Base-by-base conservation (phyloP, 2,888 invertebrate species). In the Reticulitermes lucifugus region DNA sequence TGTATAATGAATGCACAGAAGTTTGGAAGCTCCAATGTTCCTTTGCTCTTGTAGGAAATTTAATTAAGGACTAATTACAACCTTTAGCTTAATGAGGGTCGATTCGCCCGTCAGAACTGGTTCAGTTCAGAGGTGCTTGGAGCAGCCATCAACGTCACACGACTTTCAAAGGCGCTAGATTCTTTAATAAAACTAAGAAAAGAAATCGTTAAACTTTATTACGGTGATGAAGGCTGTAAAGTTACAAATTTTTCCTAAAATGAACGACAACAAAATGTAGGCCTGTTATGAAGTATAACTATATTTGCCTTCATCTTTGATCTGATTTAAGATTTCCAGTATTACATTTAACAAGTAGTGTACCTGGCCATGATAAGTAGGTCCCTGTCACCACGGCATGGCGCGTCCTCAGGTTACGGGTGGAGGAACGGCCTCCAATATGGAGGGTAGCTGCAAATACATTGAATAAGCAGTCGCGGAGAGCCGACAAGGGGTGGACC, bases 51-150 rank as follows among this genome's bases (percentile, higher is more conserved):
- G n/a, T 10, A 65, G 65, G 65, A 65, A 65, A 65, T 65, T 65
- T 65, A 65, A 65, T 65, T 65, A 65, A 65, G 12, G 65, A 25
- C 65, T 65, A 65, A 65, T 65, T 65, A 65, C 65, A 65, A 65
- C 65, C 65, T 65, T 65, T 65, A 25, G 65, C 65, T 25, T 65
- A 65, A 65, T 65, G 65, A 65, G 65, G 65, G 65, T 25, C 65
- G 65, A 65, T 65, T 65, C 65, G 55, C 55, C 55, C 14, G 55
- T 55, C 18, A 18, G 55, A 55, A 55, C 18, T 12, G 14, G 55
- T 55, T 55, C 55, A 55, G 5, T 55, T 14, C 55, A 55, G 18
- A 18, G 55, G 55, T 25, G n/a, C 65, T 60, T 21, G n/a, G 22
- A n/a, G 18, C 60, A n/a, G n/a, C 21, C 21, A n/a, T 60, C 60